Evolutionary conservation across 2,797 vertebrate species (phyloP).

Genomic region (Cuniculus paca): DNA sequence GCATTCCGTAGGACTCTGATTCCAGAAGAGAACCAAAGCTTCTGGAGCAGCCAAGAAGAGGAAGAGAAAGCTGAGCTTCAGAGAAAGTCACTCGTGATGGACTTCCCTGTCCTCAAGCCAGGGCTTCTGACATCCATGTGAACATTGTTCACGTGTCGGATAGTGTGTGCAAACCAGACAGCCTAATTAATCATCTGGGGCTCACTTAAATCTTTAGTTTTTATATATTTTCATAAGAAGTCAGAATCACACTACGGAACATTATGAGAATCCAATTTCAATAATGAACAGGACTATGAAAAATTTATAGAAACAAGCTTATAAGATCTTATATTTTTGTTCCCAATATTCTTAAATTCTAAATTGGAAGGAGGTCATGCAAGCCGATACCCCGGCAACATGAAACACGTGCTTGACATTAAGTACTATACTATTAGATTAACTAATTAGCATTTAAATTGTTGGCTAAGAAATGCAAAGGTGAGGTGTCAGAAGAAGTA

Average conservation of each 20-base stretch:
- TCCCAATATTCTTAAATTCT: not conserved
- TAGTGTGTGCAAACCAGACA: not conserved
- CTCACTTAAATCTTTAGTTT: not conserved
- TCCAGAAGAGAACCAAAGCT: not conserved
- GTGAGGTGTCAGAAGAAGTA: not conserved
- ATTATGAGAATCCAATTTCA: not conserved
- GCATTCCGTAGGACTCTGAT: not conserved
- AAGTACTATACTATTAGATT: not conserved
- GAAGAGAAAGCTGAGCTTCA: not conserved
- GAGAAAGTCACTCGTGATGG: not conserved
- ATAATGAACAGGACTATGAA: not conserved
- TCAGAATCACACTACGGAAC: not conserved
- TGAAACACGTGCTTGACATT: not conserved
- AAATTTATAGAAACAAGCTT: not conserved
- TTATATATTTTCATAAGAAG: not conserved
- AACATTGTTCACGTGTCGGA: not conserved
- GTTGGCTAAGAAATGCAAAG: not conserved
- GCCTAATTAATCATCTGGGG: not conserved
- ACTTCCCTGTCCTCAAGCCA: not conserved
- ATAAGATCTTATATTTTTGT: not conserved
- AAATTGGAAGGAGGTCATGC: not conserved
- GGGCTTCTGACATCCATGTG: not conserved
- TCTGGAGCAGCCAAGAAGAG: not conserved
- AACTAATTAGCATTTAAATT: conserved; percentile 38
- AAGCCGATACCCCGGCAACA: not conserved